Conservation (phyloP, 2,113 vertebrate species). For the Prionailurus bengalensis region DNA sequence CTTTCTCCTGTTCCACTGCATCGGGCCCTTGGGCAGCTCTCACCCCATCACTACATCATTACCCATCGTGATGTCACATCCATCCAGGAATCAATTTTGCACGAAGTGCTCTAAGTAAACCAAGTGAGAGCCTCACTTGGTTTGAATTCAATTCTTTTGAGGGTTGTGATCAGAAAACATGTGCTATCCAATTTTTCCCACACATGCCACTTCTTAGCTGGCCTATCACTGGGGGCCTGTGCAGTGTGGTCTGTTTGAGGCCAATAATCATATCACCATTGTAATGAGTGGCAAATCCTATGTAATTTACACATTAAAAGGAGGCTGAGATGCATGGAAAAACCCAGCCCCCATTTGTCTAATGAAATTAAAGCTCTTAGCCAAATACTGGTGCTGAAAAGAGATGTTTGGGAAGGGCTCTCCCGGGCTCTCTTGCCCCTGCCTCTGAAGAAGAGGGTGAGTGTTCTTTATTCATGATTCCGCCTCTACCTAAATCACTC, state of each 20-base stretch:
- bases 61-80: not conserved
- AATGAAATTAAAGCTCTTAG: conserved; percentile 92
- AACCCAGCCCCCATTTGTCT: conserved; percentile 89
- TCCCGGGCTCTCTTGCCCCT: conserved; percentile 82
- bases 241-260: conserved; percentile 84
- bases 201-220: conserved; percentile 81
- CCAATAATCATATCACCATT: conserved; percentile 88
- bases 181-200: conserved; percentile 79
- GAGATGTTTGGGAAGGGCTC: conserved; percentile 88
- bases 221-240: conserved; percentile 68
- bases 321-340: conserved; percentile 89
- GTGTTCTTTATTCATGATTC: conserved; percentile 85
- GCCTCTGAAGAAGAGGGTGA: conserved; percentile 84
- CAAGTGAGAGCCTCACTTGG: conserved; percentile 21
- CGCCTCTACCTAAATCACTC: conserved; percentile 83
- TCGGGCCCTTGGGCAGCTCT: not conserved
- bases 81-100: conserved; percentile 36
- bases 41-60: not conserved
- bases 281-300: conserved; percentile 91
- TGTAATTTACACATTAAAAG: conserved; percentile 92
- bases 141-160: conserved; percentile 68
- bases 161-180: conserved; percentile 66
- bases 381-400: conserved; percentile 90
- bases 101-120: conserved; percentile 42
- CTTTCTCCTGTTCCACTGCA: not conserved